These are phyloP conservation scores for Cenopis cana DNA, from an alignment of 2,888 invertebrate genomes.

Conservation along the genomic window DNA sequence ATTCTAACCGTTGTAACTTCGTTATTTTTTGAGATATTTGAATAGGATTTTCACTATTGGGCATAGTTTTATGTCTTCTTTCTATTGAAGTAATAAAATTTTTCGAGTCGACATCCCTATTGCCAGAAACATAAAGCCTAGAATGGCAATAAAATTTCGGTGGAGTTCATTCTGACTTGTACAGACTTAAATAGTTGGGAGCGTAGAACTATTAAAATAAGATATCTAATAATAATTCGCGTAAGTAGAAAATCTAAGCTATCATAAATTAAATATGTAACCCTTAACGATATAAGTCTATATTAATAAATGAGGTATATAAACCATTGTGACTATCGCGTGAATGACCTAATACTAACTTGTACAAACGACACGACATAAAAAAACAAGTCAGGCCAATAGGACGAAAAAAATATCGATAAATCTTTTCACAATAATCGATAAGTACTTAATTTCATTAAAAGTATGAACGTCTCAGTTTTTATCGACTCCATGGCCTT, in stretches of 20 bases:
- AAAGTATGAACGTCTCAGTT: not conserved
- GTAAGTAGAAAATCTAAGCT: conserved; percentile 57
- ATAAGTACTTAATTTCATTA: not conserved
- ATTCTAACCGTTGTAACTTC: no score
- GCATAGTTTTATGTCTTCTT: no score
- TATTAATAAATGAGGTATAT: conserved; percentile 82
- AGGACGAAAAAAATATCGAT: conserved; percentile 1
- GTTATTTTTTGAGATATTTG: no score
- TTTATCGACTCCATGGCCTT: conserved; percentile 2
- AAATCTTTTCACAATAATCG: conserved; percentile 1
- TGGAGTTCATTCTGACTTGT: not conserved
- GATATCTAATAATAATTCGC: conserved; percentile 29
- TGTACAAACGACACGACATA: conserved; percentile 56
- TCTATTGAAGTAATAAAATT: no score
- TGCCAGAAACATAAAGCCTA: not conserved
- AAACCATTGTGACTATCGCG: conserved; percentile 79
- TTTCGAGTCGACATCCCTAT: no score
- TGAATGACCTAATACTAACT: conserved; percentile 44
- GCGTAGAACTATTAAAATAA: conserved; percentile 13
- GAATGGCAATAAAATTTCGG: not conserved
- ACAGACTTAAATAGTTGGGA: not conserved
- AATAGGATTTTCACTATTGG: no score
- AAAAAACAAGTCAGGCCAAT: conserved; percentile 4
- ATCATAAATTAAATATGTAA: conserved; percentile 72
- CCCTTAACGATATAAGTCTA: conserved; percentile 69